These are phyloP conservation scores for Heteromormyrus szaboi DNA, from an alignment of 2,797 vertebrate genomes.

Conservation along the genomic window DNA sequence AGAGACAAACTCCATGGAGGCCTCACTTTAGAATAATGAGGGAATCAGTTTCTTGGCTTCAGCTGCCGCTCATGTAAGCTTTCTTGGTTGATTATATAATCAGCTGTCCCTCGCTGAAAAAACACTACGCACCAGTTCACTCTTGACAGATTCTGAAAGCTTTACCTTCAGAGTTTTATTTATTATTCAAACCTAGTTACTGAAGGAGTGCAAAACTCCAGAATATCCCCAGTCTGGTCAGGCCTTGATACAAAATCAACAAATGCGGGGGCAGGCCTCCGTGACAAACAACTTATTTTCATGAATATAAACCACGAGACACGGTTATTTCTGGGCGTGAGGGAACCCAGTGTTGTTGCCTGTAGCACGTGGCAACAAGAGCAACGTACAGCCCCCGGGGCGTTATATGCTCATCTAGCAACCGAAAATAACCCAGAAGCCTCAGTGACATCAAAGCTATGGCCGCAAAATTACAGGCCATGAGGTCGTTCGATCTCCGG, in stretches of 20 bases:
- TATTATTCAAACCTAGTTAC: background rate
- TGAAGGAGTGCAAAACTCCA: background rate
- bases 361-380: constrained; percentile 53
- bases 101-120: constrained; percentile 40
- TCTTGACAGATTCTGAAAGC: constrained; percentile 39
- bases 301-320: constrained; percentile 43
- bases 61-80: background rate
- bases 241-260: background rate
- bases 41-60: background rate
- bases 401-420: constrained; percentile 46
- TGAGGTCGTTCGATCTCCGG: constrained; percentile 49
- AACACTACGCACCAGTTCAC: constrained; percentile 45
- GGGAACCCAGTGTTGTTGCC: constrained; percentile 48
- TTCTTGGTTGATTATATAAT: constrained; percentile 30
- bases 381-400: constrained; percentile 31
- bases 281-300: constrained; percentile 41
- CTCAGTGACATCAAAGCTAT: constrained; percentile 51
- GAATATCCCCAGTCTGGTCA: constrained; percentile 33
- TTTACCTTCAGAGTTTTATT: background rate
- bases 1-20: background rate
- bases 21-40: background rate
- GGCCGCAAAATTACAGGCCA: constrained; percentile 57
- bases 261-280: constrained; percentile 15
- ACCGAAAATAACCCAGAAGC: constrained; percentile 58
- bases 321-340: constrained; percentile 21